A percentile compares a stretch with the other conserved stretches of the same genome.
Conservation (phyloP, 2,113 vertebrate genomes). For the Psittacula cyanocephala region DNA sequence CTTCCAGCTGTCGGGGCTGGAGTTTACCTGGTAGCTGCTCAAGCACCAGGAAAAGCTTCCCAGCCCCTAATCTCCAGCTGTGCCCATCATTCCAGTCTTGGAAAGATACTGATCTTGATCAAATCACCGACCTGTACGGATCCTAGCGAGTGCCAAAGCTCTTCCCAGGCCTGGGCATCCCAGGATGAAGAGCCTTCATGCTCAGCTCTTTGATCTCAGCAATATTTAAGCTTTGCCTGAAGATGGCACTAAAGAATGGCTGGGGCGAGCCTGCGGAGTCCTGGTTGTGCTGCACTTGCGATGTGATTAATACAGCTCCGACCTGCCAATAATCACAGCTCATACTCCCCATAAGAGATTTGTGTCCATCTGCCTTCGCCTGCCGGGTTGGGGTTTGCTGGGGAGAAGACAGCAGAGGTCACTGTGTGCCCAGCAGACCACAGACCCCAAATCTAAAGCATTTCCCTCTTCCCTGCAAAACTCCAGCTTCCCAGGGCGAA, state of each 20-base stretch:
- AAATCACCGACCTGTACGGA: rapidly evolving
- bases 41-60: background rate
- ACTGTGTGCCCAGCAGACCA: background rate
- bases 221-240: constrained; percentile 64
- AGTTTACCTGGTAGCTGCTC: background rate
- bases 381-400: background rate
- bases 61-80: background rate
- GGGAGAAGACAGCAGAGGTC: constrained; percentile 56
- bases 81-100: background rate
- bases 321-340: background rate
- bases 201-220: background rate
- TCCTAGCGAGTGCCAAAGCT: background rate
- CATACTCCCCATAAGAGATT: background rate
- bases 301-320: background rate
- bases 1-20: background rate
- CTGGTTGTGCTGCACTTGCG: background rate
- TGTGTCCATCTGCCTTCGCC: background rate
- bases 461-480: background rate
- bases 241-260: constrained; percentile 72
- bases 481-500: rapidly evolving
- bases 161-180: rapidly evolving
- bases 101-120: background rate
- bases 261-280: background rate
- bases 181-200: background rate
- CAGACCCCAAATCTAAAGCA: background rate